A percentile compares a stretch with the other conserved stretches of the same genome.
phyloP scores from a whole-genome alignment of 2,797 vertebrate genomes.

The Melanogrammus aeglefinus region DNA sequence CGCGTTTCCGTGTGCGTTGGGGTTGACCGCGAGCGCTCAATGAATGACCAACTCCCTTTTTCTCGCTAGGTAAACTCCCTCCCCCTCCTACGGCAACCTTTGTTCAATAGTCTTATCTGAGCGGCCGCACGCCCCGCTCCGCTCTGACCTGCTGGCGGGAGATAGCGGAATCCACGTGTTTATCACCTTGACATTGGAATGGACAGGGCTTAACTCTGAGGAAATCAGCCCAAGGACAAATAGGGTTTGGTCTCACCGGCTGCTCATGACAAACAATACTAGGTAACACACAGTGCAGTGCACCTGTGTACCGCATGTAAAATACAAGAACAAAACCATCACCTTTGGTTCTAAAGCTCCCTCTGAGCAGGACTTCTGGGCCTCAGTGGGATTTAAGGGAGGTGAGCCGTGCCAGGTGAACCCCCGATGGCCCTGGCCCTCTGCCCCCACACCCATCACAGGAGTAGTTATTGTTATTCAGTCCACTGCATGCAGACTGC shows the following conservation, averaged over 20 bases:
- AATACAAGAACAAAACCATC: no score
- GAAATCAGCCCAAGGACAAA: constrained; percentile 15
- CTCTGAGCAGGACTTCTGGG: no score
- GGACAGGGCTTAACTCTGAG: constrained; percentile 19
- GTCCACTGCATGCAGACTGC: no score
- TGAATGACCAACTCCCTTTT: constrained; percentile 37
- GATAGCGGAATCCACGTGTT: constrained; percentile 18
- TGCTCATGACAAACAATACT: neutral
- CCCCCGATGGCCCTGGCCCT: no score
- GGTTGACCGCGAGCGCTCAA: constrained; percentile 48
- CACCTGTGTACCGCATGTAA: no score
- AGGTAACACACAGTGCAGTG: neutral
- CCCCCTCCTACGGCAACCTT: constrained; percentile 39
- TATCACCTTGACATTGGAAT: neutral
- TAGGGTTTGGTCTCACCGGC: constrained; percentile 1
- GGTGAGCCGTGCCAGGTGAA: neutral
- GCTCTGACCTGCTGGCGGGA: constrained; percentile 22
- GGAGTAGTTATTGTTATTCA: no score
- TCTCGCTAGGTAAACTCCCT: neutral
- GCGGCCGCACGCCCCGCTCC: constrained; percentile 10
- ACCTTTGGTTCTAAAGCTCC: no score
- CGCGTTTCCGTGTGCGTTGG: constrained; percentile 64
- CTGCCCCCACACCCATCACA: neutral
- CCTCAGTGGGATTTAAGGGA: neutral
- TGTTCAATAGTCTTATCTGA: constrained; percentile 44